Evolutionary conservation across 2,797 vertebrate species (phyloP).

Genomic region (Intellagama lesueurii): DNA sequence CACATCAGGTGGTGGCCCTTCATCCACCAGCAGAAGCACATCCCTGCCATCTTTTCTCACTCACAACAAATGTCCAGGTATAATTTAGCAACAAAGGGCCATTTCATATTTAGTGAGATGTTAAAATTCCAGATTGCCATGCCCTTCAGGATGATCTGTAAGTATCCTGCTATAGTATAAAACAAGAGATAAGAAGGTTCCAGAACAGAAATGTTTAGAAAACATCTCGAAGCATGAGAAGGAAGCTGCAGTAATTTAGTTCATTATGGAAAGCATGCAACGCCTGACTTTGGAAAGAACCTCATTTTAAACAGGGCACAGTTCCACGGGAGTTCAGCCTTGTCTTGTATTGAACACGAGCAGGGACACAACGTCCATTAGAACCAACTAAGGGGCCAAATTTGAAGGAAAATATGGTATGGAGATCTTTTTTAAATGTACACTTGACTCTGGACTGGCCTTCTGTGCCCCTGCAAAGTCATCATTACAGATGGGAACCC

Average conservation of each 20-base stretch:
- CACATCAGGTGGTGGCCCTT: too few relatives aligned
- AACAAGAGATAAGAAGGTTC: too few relatives aligned
- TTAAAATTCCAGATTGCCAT: not conserved
- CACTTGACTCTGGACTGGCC: not conserved
- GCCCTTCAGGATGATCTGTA: not conserved
- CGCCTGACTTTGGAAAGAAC: not conserved
- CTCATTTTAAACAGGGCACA: not conserved
- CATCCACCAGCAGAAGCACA: too few relatives aligned
- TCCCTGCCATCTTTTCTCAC: too few relatives aligned
- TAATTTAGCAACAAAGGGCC: not conserved
- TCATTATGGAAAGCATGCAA: too few relatives aligned
- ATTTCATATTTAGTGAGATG: not conserved
- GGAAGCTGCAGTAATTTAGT: too few relatives aligned
- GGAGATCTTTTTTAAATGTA: not conserved
- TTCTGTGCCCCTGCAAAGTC: not conserved
- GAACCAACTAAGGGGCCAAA: not conserved
- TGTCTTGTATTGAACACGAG: not conserved
- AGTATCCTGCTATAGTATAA: not conserved
- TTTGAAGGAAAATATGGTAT: not conserved
- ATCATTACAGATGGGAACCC: too few relatives aligned
- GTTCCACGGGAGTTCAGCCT: not conserved
- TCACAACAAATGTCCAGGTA: not conserved
- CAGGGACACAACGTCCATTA: not conserved
- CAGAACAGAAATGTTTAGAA: too few relatives aligned
- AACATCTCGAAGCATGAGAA: too few relatives aligned